phyloP scores from a whole-genome alignment of 2,113 vertebrate genomes.

The Gadus chalcogrammus region DNA sequence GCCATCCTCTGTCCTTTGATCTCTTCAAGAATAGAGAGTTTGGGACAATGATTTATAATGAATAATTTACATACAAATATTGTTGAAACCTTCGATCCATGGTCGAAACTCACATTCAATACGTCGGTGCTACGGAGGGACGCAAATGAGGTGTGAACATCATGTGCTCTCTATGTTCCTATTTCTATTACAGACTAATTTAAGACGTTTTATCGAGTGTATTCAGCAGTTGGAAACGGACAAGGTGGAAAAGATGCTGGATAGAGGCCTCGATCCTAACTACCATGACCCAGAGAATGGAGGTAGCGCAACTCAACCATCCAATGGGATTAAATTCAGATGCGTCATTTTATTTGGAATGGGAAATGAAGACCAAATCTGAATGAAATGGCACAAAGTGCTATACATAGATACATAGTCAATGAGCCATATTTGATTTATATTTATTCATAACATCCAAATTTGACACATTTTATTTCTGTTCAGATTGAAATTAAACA shows the following conservation, averaged over 20 bases:
- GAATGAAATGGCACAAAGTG: too few relatives aligned
- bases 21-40: too few relatives aligned
- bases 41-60: too few relatives aligned
- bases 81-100: too few relatives aligned
- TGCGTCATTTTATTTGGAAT: neutral
- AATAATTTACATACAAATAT: too few relatives aligned
- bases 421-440: too few relatives aligned
- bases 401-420: too few relatives aligned
- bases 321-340: neutral
- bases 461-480: too few relatives aligned
- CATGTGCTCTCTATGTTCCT: neutral
- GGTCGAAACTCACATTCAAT: neutral
- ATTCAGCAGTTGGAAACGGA: constrained; percentile 80
- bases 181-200: constrained; percentile 67
- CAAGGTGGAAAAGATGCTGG: constrained; percentile 83
- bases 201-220: constrained; percentile 83
- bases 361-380: neutral
- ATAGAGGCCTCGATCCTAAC: constrained; percentile 85
- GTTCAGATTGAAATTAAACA: too few relatives aligned
- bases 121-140: neutral
- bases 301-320: constrained; percentile 59
- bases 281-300: constrained; percentile 85
- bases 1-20: too few relatives aligned
- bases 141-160: too few relatives aligned
- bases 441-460: too few relatives aligned